Base-by-base conservation (phyloP, 2,113 vertebrate species). In the Actinemys pallida region DNA sequence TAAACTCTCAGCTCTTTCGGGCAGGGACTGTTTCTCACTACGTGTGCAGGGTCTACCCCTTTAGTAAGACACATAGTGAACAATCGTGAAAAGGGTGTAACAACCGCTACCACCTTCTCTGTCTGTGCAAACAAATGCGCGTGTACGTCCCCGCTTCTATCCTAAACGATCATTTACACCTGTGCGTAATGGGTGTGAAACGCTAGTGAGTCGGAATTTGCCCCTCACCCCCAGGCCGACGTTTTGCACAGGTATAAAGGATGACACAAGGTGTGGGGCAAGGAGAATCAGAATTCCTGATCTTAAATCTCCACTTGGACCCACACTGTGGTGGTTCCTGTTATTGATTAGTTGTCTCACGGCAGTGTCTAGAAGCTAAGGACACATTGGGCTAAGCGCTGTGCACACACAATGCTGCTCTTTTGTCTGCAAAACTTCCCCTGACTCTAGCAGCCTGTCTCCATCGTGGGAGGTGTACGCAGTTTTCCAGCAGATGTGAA, bases 401-500 rank as follows among this genome's bases (percentile, higher is more conserved):
- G 56, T 24, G 86, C 22, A 94, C 83, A 87, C 81, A n/a, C 84
- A 76, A 90, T 31, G 49, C 52, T 6, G 54, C 59, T 49, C 81
- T 54, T 80, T n/a, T 81, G 27, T 49, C 29, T 90, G 54, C 82
- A 90, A 80, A 93, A 90, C 78, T 87, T 79, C 49, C 42, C 52
- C 4, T 90, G 69, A 92, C 88, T 54, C 89, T 83, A 94, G 69
- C 86, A 91, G 86, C 65, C 92, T 90, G 29, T 6, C 59, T 13
- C 59, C 24, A 62, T 13, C 12, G 1, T 31, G 6, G 57, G 81
- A 82, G 24, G 39, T 39, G 6, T 89, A n/a, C 81, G 91, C 35
- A 6, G 47, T 89, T 96, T 90, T 92, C 57, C 87, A 92, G 87
- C 90, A 93, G 72, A 45, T 65, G 90, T 83, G 87, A 92, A 96